Evolutionary conservation across 2,888 invertebrate species (phyloP).

Genomic region (Drosophila prolongata): DNA sequence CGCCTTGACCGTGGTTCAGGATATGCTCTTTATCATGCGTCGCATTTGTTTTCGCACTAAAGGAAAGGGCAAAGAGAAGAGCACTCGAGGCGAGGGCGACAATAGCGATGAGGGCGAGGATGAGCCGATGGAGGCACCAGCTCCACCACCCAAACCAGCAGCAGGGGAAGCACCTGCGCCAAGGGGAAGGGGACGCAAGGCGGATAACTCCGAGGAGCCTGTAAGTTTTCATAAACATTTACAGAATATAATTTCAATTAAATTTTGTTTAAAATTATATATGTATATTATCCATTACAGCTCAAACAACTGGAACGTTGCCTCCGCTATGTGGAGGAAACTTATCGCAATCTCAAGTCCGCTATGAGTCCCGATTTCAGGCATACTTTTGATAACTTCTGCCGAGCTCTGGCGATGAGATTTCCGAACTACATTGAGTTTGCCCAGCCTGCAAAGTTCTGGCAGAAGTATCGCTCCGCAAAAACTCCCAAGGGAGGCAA

Average conservation of each 20-base stretch:
- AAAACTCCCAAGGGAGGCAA: slow-evolving; percentile 12
- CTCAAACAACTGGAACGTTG: slow-evolving; percentile 80
- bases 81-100: slow-evolving; percentile 46
- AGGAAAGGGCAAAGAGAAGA: slow-evolving; percentile 55
- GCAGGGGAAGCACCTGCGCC: background rate
- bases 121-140: slow-evolving; percentile 28
- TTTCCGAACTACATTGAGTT: slow-evolving; percentile 80
- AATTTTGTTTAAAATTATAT: too few species aligned
- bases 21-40: slow-evolving; percentile 81
- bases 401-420: slow-evolving; percentile 71
- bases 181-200: slow-evolving; percentile 62
- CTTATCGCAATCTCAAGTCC: slow-evolving; percentile 59
- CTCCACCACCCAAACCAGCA: slow-evolving; percentile 15
- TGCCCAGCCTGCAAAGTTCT: slow-evolving; percentile 82
- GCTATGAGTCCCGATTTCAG: slow-evolving; percentile 48
- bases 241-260: too few species aligned
- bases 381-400: slow-evolving; percentile 73
- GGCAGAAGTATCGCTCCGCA: slow-evolving; percentile 76
- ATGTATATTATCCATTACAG: slow-evolving; percentile 47
- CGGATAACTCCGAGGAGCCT: slow-evolving; percentile 71
- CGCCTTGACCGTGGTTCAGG: slow-evolving; percentile 76
- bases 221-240: slow-evolving; percentile 55
- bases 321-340: slow-evolving; percentile 78
- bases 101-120: slow-evolving; percentile 43
- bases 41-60: slow-evolving; percentile 79